Evolutionary conservation across 2,888 invertebrate species (phyloP).

Genomic region (Amphiduros pacificus): DNA sequence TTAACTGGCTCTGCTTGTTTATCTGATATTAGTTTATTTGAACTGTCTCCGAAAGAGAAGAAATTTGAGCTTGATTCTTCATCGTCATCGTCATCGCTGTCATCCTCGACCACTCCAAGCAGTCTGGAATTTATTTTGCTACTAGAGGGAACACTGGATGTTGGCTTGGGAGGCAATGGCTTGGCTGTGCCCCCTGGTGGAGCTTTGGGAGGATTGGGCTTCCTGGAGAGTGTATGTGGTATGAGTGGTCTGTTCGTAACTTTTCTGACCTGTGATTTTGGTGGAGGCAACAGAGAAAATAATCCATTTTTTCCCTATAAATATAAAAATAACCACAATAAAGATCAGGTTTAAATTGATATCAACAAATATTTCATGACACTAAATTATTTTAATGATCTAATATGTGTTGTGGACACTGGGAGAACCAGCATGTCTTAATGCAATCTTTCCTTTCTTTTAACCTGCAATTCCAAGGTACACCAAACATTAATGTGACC

Average conservation of each 20-base stretch:
- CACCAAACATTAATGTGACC: no score
- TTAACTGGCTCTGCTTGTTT: no score
- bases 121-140: background rate
- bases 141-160: background rate
- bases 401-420: no score
- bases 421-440: no score
- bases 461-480: no score
- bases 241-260: constrained; percentile 43
- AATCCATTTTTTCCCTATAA: constrained; percentile 40
- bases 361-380: no score
- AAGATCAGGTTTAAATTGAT: no score
- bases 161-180: background rate
- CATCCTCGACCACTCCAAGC: background rate
- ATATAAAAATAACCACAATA: no score
- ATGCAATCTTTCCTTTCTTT: no score
- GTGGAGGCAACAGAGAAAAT: constrained; percentile 43
- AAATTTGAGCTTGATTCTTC: background rate
- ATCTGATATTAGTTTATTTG: no score
- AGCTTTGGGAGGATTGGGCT: constrained; percentile 11
- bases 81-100: constrained; percentile 12
- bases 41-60: constrained; percentile 1
- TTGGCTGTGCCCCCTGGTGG: background rate
- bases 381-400: no score
- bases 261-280: constrained; percentile 42
- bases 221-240: constrained; percentile 39